These are phyloP conservation scores for Andrena hattorfiana DNA, from an alignment of 2,888 invertebrate genomes.

Conservation along the genomic window DNA sequence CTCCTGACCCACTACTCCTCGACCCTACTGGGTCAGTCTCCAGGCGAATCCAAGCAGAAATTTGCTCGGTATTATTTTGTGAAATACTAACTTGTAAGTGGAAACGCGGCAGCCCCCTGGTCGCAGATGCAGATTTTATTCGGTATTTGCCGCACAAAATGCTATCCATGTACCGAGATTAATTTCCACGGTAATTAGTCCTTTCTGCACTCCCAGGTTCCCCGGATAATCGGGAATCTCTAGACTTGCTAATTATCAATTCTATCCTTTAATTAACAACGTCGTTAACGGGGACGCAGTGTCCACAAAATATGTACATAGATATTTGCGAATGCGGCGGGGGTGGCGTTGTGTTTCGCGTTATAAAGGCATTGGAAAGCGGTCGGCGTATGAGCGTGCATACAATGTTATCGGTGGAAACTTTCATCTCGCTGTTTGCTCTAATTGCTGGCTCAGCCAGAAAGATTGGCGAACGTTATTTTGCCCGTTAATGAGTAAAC, in stretches of 20 bases:
- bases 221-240: constrained; percentile 42
- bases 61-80: no score
- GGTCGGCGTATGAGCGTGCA: constrained; percentile 16
- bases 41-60: no score
- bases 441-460: constrained; percentile 57
- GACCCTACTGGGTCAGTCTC: no score
- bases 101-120: no score
- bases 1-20: constrained; percentile 70
- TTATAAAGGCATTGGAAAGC: constrained; percentile 38
- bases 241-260: constrained; percentile 33
- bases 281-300: constrained; percentile 41
- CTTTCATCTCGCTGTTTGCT: constrained; percentile 54
- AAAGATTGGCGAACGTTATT: constrained; percentile 52
- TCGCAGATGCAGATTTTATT: background rate
- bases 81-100: no score
- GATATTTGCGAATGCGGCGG: constrained; percentile 32
- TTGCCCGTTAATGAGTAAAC: constrained; percentile 55
- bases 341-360: background rate
- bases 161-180: constrained; percentile 6
- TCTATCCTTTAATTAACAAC: constrained; percentile 45
- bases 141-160: background rate
- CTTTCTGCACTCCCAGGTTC: background rate
- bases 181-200: constrained; percentile 40
- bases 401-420: constrained; percentile 54
- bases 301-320: constrained; percentile 11